Evolutionary conservation across 2,888 invertebrate species (phyloP).

Genomic region (Chelonus formosanus): DNA sequence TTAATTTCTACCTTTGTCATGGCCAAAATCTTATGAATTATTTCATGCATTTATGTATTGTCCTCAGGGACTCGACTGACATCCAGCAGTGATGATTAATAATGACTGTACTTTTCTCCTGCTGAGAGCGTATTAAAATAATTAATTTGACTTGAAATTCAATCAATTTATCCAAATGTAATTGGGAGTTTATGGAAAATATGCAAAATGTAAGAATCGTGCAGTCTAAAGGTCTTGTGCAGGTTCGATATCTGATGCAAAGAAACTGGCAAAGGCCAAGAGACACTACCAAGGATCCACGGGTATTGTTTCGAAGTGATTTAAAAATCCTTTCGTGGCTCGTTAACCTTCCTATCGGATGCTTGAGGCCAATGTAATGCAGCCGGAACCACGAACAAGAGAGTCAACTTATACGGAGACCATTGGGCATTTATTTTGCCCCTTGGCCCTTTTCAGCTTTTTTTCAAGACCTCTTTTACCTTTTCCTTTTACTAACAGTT

Average conservation of each 20-base stretch:
- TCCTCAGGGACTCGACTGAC: no score
- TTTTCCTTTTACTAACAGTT: constrained; percentile 15
- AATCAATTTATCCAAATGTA: no score
- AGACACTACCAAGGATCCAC: constrained; percentile 30
- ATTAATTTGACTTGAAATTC: no score
- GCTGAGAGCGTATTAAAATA: no score
- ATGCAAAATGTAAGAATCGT: no score
- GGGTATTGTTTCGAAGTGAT: constrained; percentile 62
- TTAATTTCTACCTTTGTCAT: background rate
- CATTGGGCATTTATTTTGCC: constrained; percentile 36
- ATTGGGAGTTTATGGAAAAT: no score
- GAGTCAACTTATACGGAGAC: constrained; percentile 13
- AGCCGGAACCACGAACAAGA: constrained; percentile 37
- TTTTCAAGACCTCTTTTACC: constrained; percentile 15
- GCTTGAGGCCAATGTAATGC: constrained; percentile 41
- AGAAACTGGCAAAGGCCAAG: constrained; percentile 61
- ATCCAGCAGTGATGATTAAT: no score
- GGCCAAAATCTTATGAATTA: background rate
- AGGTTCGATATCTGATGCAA: constrained; percentile 63
- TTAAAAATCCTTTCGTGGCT: constrained; percentile 65
- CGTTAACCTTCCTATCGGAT: constrained; percentile 63
- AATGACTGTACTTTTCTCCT: no score
- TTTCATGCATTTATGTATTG: no score
- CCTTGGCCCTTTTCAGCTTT: constrained; percentile 39
- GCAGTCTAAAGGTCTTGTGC: constrained; percentile 22